Conservation (phyloP, 2,113 vertebrate genomes). For the Myotis davidii region DNA sequence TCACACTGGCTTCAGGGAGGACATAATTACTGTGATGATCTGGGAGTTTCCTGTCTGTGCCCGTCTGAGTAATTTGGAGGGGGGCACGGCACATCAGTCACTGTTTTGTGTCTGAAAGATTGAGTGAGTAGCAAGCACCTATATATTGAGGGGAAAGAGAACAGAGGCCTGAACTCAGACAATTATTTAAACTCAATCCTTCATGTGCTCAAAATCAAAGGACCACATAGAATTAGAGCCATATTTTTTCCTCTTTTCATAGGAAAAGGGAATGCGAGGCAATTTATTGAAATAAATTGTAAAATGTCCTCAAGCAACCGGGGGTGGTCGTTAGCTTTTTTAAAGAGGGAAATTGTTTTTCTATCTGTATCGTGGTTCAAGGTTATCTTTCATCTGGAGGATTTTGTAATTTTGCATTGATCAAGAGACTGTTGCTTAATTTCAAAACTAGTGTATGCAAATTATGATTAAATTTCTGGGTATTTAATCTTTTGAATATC, state of each 20-base stretch:
- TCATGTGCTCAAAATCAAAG: constrained; percentile 22
- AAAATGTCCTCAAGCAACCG: not conserved
- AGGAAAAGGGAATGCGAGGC: not conserved
- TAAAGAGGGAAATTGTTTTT: constrained; percentile 15
- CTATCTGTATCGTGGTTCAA: not conserved
- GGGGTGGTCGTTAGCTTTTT: constrained; percentile 12
- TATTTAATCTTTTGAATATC: constrained; percentile 64
- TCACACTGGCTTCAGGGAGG: not conserved
- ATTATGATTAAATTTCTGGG: constrained; percentile 58
- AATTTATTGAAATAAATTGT: constrained; percentile 42
- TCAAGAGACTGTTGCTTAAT: constrained; percentile 58
- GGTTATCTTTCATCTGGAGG: constrained; percentile 49
- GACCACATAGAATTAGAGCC: not conserved
- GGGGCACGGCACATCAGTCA: not conserved
- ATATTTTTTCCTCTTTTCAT: not conserved
- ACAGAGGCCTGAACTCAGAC: not conserved
- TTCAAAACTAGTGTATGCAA: constrained; percentile 62
- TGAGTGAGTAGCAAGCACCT: not conserved
- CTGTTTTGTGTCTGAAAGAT: not conserved
- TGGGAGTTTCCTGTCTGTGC: not conserved
- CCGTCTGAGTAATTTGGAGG: not conserved
- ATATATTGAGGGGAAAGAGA: not conserved
- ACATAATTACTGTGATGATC: not conserved
- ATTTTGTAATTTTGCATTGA: constrained; percentile 68
- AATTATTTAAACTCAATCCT: constrained; percentile 15